Evolutionary conservation across 2,113 vertebrate genomes (phyloP).

Genomic region (Gracilinanus agilis): DNA sequence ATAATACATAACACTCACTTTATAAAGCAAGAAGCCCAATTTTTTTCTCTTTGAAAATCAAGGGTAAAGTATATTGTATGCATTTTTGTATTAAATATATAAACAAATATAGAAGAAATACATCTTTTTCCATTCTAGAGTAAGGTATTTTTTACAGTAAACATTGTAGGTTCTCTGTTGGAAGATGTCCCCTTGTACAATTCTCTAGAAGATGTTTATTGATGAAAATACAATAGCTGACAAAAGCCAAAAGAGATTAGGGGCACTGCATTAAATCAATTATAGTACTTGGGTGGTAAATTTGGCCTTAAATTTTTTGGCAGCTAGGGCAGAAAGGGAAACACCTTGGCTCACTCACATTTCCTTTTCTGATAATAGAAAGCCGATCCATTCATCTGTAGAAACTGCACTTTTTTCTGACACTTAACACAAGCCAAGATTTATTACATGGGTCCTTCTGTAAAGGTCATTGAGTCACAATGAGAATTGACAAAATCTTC

Average conservation of each 20-base stretch:
- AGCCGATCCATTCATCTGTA: background rate
- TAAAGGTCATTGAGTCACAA: background rate
- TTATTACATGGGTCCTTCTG: background rate
- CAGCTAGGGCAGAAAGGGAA: background rate
- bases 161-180: background rate
- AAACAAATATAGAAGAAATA: background rate
- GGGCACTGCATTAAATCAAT: background rate
- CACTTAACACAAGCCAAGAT: background rate
- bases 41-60: background rate
- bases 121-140: background rate
- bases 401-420: background rate
- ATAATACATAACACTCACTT: background rate
- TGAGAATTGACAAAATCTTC: background rate
- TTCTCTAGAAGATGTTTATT: background rate
- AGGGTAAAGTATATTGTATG: background rate
- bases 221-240: background rate
- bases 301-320: background rate
- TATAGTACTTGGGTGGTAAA: background rate
- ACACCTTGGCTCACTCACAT: background rate
- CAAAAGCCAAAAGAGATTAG: background rate
- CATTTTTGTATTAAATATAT: background rate
- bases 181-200: background rate
- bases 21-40: background rate
- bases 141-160: background rate
- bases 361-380: constrained; percentile 10